Evolutionary conservation across 2,113 vertebrate genomes (phyloP), one percentile per base, ranked within the genome.

Genomic region (Oryzias celebensis): DNA sequence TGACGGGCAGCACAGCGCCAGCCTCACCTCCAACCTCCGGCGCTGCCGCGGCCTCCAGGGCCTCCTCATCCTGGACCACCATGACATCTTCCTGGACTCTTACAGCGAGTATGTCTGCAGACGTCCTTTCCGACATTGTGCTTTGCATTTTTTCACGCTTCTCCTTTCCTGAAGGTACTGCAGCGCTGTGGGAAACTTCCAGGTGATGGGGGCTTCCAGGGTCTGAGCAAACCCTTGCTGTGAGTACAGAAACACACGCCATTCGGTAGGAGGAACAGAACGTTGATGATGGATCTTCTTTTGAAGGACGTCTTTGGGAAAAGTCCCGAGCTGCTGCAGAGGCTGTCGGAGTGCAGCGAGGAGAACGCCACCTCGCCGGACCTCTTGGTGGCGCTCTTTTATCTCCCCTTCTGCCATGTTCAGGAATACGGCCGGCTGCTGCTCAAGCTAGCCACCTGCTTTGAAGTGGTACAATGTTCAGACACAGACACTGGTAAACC

Each of bases 381-480:
- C 87, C 83, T 94, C 69, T 73, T 98, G 80, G 89, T 89, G 79
- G 77, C 90, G 58, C 87, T 99, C 36, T 96, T 98, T 87, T 95
- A 95, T 87, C 91, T 97, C 78, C 97, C 97, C 0, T 73, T 91
- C 2, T 90, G 87, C 68, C 93, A 95, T 72, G 90, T 97, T 55
- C 94, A 95, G 54, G 92, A 94, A 62, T 98, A 98, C n/a, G 88
- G 91, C 22, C 92, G 94, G 60, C 87, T 96, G 71, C 91, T 99
- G 75, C 92, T 99, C 24, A 98, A 98, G 79, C 94, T 99, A 77
- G 93, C 93, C 61, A 93, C 94, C 0, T 98, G 96, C 88, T 98
- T 96, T 65, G 95, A 98, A 91, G 94, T 95, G 94, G 97, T 99
- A 89, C 31, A 18, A 10, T 12, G 10, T 12, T 36, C 36, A 12